Evolutionary conservation across 2,797 vertebrate species (phyloP).

Genomic region (Ctenochaetus hawaiiensis): DNA sequence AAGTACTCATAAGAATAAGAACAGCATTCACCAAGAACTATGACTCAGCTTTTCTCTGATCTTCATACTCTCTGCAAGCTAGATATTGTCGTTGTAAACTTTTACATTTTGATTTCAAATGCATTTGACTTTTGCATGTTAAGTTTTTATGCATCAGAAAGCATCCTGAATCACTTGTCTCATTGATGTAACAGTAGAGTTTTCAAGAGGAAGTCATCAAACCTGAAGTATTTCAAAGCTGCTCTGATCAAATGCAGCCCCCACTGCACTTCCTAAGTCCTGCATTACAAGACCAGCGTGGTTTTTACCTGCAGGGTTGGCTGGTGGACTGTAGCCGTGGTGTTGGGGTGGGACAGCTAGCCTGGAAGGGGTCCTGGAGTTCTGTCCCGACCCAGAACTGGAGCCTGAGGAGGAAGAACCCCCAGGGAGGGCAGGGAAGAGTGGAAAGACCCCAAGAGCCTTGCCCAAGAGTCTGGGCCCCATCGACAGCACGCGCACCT

Average conservation of each 20-base stretch:
- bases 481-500: conserved; percentile 90
- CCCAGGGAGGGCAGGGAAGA: conserved; percentile 74
- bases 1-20: conserved; percentile 17
- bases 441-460: conserved; percentile 85
- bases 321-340: conserved; percentile 37
- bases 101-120: not conserved
- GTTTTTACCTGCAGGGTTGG: conserved; percentile 69
- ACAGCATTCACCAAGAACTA: conserved; percentile 6
- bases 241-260: not conserved
- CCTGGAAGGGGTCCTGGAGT: conserved; percentile 59
- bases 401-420: conserved; percentile 58
- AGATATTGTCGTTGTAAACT: not conserved
- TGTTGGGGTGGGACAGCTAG: conserved; percentile 57
- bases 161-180: not conserved
- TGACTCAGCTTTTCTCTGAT: not conserved
- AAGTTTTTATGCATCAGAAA: not conserved
- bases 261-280: not conserved
- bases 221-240: not conserved
- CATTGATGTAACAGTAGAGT: not conserved
- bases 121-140: not conserved
- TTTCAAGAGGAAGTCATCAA: not conserved
- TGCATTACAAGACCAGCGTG: not conserved
- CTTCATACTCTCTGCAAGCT: not conserved
- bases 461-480: conserved; percentile 89
- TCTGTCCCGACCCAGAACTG: conserved; percentile 47